Evolutionary conservation across 2,113 vertebrate species (phyloP), one percentile per base, ranked within the genome.

Genomic region (Uropsilus gracilis): DNA sequence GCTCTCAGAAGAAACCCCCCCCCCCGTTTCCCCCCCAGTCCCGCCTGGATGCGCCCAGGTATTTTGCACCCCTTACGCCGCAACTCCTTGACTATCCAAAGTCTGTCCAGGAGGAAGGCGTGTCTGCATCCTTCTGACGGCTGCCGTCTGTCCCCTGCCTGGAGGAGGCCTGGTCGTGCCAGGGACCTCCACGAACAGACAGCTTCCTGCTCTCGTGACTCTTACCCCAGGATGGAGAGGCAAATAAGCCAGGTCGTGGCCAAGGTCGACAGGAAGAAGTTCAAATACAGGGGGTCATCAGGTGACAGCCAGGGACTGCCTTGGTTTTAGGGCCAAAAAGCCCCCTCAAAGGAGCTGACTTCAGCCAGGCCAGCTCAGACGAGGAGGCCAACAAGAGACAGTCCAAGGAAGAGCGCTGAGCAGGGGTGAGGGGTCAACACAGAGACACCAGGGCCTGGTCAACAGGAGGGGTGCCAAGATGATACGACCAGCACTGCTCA

Each of bases 371-470:
- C 39, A 46, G 34, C 30, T 28, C 4, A 8, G 78, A 63, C 72
- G 3, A 28, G 18, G 53, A 18, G 53, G 80, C 46, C 22, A 73
- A 39, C 28, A 1, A 2, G 22, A 66, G 34, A 14, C 0, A 18
- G 2, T 2, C 8, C 28, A 4, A 71, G 55, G 32, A 42, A 57
- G 34, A 8, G 37, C 3, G 2, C 13, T 11, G 0, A 18, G 57
- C 0, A 0, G 5, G 46, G 12, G 22, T 0, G 1, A 12, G 2
- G n/a, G 78, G 1, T 28, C 59, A 26, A 30, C 11, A 1, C 0
- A 13, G 44, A 14, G 30, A 39, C 22, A 5, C 10, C 4, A 1
- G 5, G 50, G 86, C 34, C 63, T 2, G 66, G 7, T 34, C 16
- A 5, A 12, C 8, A 34, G 68, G 71, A 94, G 78, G 72, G 24